phyloP scores from a whole-genome alignment of 2,113 vertebrate genomes.

The Oxyura jamaicensis region DNA sequence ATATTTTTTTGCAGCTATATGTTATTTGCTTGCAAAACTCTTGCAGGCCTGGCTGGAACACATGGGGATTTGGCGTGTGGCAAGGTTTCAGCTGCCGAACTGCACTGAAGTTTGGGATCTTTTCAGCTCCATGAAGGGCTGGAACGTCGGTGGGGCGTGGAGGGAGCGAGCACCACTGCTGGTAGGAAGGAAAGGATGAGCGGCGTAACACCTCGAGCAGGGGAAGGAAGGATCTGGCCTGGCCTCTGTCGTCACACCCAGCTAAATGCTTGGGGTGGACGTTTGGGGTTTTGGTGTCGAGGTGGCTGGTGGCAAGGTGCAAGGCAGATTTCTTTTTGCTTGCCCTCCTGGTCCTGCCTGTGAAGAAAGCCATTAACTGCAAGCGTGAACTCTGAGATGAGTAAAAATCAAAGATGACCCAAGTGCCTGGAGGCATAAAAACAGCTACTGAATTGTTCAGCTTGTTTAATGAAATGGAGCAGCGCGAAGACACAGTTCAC shows the following conservation, averaged over 20 bases:
- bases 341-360: neutral
- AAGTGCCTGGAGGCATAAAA: constrained; percentile 39
- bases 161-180: neutral
- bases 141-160: neutral
- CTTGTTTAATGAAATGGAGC: constrained; percentile 53
- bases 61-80: neutral
- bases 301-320: neutral
- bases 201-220: neutral
- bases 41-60: neutral
- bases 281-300: neutral
- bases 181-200: neutral
- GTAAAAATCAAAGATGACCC: constrained; percentile 42
- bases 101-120: neutral
- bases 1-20: constrained; percentile 39
- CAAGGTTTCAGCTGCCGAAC: neutral
- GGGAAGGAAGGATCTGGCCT: neutral
- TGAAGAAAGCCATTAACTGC: neutral
- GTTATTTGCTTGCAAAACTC: neutral
- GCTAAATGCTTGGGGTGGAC: neutral
- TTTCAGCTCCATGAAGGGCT: constrained; percentile 2
- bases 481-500: constrained; percentile 12
- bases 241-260: neutral
- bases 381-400: neutral
- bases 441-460: constrained; percentile 1
- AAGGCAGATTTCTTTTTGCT: neutral